These are phyloP conservation scores for Xenotilapia longispinis DNA, from an alignment of 2,113 vertebrate species.

Conservation along the genomic window DNA sequence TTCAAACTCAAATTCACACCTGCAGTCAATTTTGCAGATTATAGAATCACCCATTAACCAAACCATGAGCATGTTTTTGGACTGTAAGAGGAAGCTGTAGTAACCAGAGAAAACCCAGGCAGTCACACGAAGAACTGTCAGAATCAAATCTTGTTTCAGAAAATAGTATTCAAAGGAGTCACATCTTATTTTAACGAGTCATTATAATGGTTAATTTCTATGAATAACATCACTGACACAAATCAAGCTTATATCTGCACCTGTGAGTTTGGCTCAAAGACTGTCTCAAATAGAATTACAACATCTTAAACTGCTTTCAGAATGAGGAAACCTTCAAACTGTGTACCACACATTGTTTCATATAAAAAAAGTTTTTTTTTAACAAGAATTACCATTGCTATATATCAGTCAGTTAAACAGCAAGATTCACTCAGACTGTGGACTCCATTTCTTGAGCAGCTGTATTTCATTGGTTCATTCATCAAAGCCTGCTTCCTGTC, in stretches of 20 bases:
- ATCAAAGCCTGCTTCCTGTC: conserved; percentile 64
- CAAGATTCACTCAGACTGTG: background rate
- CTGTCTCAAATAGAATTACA: background rate
- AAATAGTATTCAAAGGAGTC: background rate
- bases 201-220: background rate
- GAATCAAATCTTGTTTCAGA: background rate
- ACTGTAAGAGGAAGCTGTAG: background rate
- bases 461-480: conserved; percentile 62
- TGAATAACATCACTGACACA: background rate
- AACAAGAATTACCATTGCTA: background rate
- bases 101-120: background rate
- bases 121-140: background rate
- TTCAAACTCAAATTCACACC: background rate
- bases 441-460: conserved; percentile 18
- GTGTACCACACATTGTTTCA: background rate
- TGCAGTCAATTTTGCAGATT: background rate
- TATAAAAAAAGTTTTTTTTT: background rate
- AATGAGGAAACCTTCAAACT: background rate
- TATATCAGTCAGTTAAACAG: conserved; percentile 27
- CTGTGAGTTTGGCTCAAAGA: background rate
- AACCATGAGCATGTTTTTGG: background rate
- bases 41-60: background rate
- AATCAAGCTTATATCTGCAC: background rate
- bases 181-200: background rate
- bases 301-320: background rate